A percentile compares a stretch with the other conserved stretches of the same genome.
phyloP scores from a whole-genome alignment of 1,140 invertebrate species.

The Battus philenor region DNA sequence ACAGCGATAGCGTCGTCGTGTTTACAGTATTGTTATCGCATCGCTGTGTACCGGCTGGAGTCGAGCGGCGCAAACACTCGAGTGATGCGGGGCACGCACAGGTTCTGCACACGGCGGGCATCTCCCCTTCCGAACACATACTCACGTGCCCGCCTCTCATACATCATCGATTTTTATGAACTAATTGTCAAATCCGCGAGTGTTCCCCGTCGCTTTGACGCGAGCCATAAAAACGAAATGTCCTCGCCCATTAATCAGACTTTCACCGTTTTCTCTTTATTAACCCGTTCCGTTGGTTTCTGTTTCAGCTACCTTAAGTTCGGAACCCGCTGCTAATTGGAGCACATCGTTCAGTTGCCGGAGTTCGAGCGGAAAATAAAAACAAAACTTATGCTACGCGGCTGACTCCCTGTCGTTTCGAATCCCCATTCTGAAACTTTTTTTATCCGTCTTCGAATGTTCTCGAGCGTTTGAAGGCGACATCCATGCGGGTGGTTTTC shows the following conservation, averaged over 20 bases:
- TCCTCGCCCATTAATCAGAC: conserved; percentile 27
- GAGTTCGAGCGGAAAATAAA: conserved; percentile 31
- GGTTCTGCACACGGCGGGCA: conserved; percentile 41
- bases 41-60: conserved; percentile 33
- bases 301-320: conserved; percentile 70
- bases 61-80: conserved; percentile 35
- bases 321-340: conserved; percentile 43
- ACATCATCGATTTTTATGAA: conserved; percentile 49
- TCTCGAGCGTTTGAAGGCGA: conserved; percentile 66
- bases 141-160: conserved; percentile 43
- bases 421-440: conserved; percentile 61
- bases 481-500: conserved; percentile 64
- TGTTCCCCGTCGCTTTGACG: conserved; percentile 44
- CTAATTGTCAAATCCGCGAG: conserved; percentile 54
- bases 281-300: conserved; percentile 31
- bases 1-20: conserved; percentile 36
- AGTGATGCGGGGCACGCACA: conserved; percentile 55
- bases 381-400: conserved; percentile 56
- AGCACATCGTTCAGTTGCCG: conserved; percentile 55
- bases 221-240: conserved; percentile 35
- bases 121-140: conserved; percentile 31
- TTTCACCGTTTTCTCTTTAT: conserved; percentile 10
- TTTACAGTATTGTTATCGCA: conserved; percentile 52
- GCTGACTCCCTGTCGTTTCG: conserved; percentile 53
- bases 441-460: conserved; percentile 59